Conservation (phyloP, 2,888 invertebrate species). For the Synergus japonicus region DNA sequence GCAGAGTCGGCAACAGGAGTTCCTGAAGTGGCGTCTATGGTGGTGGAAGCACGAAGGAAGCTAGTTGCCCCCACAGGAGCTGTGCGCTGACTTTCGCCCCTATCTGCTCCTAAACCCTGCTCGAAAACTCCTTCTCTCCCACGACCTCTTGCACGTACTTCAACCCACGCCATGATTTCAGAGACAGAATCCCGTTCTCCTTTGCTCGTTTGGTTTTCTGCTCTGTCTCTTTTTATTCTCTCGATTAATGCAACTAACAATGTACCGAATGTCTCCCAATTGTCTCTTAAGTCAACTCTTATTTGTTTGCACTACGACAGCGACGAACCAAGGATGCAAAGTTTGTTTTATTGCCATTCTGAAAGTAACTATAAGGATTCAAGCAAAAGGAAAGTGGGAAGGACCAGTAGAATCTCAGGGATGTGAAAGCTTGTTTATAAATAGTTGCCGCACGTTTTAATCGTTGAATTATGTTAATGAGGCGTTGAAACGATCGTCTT, state of each 20-base stretch:
- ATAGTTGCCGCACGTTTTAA: slow-evolving; percentile 52
- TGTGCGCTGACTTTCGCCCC: slow-evolving; percentile 72
- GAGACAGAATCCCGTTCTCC: slow-evolving; percentile 29
- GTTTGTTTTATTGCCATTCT: slow-evolving; percentile 45
- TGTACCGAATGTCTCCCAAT: slow-evolving; percentile 38
- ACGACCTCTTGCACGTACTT: slow-evolving; percentile 55
- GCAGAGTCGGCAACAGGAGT: slow-evolving; percentile 74
- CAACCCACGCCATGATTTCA: slow-evolving; percentile 26
- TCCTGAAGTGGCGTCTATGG: slow-evolving; percentile 68
- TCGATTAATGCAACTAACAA: slow-evolving; percentile 43
- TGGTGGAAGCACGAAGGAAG: slow-evolving; percentile 65
- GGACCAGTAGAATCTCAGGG: neutral
- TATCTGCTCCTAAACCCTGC: slow-evolving; percentile 67
- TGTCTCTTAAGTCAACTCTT: slow-evolving; percentile 44
- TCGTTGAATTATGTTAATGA: slow-evolving; percentile 59
- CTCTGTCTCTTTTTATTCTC: slow-evolving; percentile 31
- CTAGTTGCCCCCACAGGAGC: slow-evolving; percentile 75
- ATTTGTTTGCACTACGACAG: slow-evolving; percentile 30
- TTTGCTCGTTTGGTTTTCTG: slow-evolving; percentile 44
- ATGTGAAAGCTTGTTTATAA: neutral
- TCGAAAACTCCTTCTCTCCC: slow-evolving; percentile 56
- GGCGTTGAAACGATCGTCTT: slow-evolving; percentile 45
- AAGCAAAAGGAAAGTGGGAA: neutral
- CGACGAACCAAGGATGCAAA: slow-evolving; percentile 5
- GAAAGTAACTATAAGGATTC: slow-evolving; percentile 21